Evolutionary conservation across 1,140 invertebrate species (phyloP).

Genomic region (Episyrphus balteatus): DNA sequence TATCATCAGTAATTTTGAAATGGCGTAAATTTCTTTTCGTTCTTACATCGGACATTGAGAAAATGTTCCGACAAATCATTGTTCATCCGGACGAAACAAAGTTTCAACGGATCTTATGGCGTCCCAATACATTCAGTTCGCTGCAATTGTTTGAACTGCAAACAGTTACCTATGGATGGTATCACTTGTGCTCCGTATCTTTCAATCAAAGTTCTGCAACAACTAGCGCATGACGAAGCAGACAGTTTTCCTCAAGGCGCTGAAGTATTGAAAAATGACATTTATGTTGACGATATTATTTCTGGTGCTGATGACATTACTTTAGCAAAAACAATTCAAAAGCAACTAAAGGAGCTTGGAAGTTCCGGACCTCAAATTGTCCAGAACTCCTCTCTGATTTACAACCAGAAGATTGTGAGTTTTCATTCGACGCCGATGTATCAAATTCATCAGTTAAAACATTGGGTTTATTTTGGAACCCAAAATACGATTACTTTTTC

Average conservation of each 20-base stretch:
- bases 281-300: conserved; percentile 36
- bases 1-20: conserved; percentile 26
- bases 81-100: neutral
- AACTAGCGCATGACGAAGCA: neutral
- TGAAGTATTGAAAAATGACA: conserved; percentile 11
- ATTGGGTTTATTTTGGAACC: too few species aligned
- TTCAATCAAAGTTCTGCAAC: conserved; percentile 5
- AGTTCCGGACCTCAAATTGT: too few species aligned
- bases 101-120: conserved; percentile 2
- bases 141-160: neutral
- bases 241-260: conserved; percentile 14
- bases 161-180: conserved; percentile 29
- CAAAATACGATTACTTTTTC: too few species aligned
- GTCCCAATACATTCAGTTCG: neutral
- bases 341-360: too few species aligned
- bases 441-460: too few species aligned
- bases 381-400: too few species aligned
- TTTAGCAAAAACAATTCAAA: too few species aligned
- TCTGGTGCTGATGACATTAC: conserved; percentile 18
- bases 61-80: conserved; percentile 22
- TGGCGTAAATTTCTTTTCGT: conserved; percentile 20
- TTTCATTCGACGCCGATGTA: too few species aligned
- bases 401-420: too few species aligned
- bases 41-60: conserved; percentile 15
- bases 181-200: conserved; percentile 15